Base-by-base conservation (phyloP, 92 coral and sea anemone genomes). In the Palythoa caribaeorum region DNA sequence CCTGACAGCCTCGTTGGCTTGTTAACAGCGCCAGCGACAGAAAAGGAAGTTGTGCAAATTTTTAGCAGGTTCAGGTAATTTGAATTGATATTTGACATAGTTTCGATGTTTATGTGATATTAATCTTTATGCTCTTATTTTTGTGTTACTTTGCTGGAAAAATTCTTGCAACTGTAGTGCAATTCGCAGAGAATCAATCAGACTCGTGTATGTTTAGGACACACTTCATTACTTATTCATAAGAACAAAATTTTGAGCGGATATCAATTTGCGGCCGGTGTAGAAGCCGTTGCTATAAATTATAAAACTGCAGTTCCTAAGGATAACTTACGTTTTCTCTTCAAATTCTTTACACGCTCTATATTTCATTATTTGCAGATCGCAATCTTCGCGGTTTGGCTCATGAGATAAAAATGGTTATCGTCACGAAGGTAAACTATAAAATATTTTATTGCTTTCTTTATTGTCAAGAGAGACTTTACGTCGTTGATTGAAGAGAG, bases 341-440 rank as follows among this genome's bases (percentile, higher is more conserved):
- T 50, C 2, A 53, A 20, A 13, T 6, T 4, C 21, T 44, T 10
- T 47, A 12, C 21, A 21, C 16, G 16, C 62, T 81, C 11, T 62
- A 11, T 21, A 44, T 68, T 47, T 48, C 4, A 36, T 57, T 65
- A 19, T 81, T 77, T 81, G 76, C 74, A 80, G 85, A 21, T 60
- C 20, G 54, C 48, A 50, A 62, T 19, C 37, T 40, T 47, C 59
- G 40, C 38, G 53, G 44, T 10, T 38, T 39, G 28, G 54, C 76
- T 81, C 75, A 38, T 68, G 62, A 81, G 76, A 51, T 14, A 68
- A 81, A 63, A 9, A 81, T 81, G 86, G 86, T 81, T 74, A 81
- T 81, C 38, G 86, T 81, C 71, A 81, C 86, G 7, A 81, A 81
- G 86, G 86, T 81, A 81, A 59, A 35, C 5, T 36, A 39, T 11